phyloP scores from a whole-genome alignment of 1,140 invertebrate genomes.

The Anastrepha obliqua region DNA sequence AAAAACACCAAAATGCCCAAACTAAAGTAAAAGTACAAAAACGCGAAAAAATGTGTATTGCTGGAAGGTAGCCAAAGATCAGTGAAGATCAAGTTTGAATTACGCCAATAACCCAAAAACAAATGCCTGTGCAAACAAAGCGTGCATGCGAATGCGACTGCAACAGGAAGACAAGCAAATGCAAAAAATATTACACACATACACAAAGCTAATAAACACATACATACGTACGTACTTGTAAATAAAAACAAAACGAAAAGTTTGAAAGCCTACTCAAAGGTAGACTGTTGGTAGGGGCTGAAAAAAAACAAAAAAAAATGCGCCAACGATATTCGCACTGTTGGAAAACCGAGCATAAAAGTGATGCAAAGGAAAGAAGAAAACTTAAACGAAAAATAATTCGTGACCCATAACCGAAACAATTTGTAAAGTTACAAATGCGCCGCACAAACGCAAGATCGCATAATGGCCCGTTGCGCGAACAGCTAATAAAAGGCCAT shows the following conservation, averaged over 20 bases:
- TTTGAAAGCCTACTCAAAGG: not conserved
- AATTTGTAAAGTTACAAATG: slow-evolving; percentile 49
- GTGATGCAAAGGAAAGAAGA: not conserved
- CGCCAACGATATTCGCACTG: not conserved
- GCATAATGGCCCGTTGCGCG: slow-evolving; percentile 9
- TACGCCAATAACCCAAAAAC: slow-evolving; percentile 44
- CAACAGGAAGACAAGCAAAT: not conserved
- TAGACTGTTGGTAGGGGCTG: no score
- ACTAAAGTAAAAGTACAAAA: not conserved
- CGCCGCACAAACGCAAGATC: not conserved
- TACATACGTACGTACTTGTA: not conserved
- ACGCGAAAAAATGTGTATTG: slow-evolving; percentile 6
- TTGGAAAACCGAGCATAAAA: not conserved
- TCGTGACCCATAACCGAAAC: slow-evolving; percentile 43
- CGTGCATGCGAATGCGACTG: slow-evolving; percentile 14
- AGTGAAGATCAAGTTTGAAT: slow-evolving; percentile 46
- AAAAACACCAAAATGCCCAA: not conserved
- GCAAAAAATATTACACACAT: not conserved
- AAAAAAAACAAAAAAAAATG: not conserved
- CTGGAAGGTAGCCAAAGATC: slow-evolving; percentile 46
- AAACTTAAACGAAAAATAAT: slow-evolving; percentile 16
- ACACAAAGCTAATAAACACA: not conserved
- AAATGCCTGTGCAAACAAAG: slow-evolving; percentile 34
- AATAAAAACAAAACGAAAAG: not conserved
- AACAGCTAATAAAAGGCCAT: slow-evolving; percentile 21